A percentile compares a stretch with the other conserved stretches of the same genome.
These are phyloP conservation scores for Rhyacophila brunnea DNA, from an alignment of 1,140 invertebrate species.

Conservation along the genomic window DNA sequence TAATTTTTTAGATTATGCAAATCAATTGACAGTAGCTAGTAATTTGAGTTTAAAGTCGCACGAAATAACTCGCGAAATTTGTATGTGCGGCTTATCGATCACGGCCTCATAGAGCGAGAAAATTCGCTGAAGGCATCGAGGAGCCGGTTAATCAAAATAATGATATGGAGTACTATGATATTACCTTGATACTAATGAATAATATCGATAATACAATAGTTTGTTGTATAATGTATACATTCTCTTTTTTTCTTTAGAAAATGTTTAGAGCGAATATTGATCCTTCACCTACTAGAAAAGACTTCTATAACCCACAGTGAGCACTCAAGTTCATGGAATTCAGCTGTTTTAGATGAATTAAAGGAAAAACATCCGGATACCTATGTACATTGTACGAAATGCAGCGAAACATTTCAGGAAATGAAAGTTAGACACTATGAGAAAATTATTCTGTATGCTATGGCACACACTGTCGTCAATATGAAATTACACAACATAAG, in stretches of 20 bases:
- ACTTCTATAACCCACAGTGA: background rate
- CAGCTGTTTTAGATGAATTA: background rate
- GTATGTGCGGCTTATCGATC: no score
- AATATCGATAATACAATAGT: no score
- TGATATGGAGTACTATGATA: no score
- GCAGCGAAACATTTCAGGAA: background rate
- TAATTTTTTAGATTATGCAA: no score
- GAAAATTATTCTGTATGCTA: slow-evolving; percentile 11
- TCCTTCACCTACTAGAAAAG: slow-evolving; percentile 11
- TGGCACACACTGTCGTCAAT: slow-evolving; percentile 13
- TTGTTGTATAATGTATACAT: no score
- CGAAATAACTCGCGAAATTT: no score
- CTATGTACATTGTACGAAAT: slow-evolving; percentile 9
- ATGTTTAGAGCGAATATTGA: slow-evolving; percentile 11
- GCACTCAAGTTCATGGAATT: slow-evolving; percentile 2
- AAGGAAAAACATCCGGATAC: background rate
- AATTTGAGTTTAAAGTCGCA: no score
- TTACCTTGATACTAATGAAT: no score
- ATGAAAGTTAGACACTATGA: slow-evolving; percentile 14
- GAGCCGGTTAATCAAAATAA: no score
- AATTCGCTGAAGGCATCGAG: no score
- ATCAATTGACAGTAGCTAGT: no score
- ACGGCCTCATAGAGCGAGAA: no score
- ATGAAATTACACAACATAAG: background rate
- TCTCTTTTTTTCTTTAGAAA: slow-evolving; percentile 16